These are phyloP conservation scores for Drymodes brunneopygia DNA, from an alignment of 2,113 vertebrate genomes.

Conservation along the genomic window DNA sequence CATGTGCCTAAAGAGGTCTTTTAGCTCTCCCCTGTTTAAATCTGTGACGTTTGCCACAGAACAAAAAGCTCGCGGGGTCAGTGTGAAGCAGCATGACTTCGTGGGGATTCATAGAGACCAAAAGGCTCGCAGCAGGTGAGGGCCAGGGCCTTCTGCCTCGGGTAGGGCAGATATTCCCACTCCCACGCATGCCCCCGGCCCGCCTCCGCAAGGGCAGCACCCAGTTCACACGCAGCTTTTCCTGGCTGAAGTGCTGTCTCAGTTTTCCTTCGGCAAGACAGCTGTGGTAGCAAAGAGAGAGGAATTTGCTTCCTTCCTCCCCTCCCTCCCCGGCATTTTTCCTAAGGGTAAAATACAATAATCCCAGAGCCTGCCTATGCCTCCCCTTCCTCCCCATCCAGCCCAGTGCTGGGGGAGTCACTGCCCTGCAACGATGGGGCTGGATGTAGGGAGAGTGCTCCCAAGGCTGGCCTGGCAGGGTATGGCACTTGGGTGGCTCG, in stretches of 20 bases:
- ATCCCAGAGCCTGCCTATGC: not conserved
- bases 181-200: not conserved
- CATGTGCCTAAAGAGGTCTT: not conserved
- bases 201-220: accelerated
- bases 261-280: not conserved
- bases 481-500: not conserved
- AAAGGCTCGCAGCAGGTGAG: not conserved
- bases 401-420: accelerated
- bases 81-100: not conserved
- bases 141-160: not conserved
- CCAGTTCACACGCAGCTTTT: not conserved
- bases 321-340: not conserved
- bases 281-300: not conserved
- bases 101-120: not conserved
- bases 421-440: accelerated
- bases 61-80: not conserved
- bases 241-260: not conserved
- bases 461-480: not conserved
- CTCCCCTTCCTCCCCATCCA: not conserved
- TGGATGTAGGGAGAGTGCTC: not conserved
- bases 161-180: not conserved
- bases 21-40: not conserved
- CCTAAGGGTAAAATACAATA: not conserved
- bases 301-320: constrained; percentile 8
- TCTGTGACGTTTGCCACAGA: not conserved